Percentiles rank a stretch among this genome's conserved stretches.
phyloP scores from a whole-genome alignment of 2,797 vertebrate species.

The Sciurus vulgaris region DNA sequence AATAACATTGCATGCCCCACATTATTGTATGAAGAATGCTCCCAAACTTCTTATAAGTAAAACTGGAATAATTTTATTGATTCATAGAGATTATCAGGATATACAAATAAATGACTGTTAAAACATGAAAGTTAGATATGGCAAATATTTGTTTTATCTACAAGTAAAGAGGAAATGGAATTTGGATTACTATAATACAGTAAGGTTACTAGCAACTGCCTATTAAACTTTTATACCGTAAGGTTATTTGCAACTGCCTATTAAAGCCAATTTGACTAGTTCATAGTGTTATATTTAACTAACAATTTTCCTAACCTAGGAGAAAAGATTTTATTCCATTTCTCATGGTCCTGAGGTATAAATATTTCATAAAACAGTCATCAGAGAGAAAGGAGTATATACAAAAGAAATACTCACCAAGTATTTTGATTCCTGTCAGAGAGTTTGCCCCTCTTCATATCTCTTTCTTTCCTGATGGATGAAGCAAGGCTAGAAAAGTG shows the following conservation, averaged over 20 bases:
- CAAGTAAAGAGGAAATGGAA: neutral
- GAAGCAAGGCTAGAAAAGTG: neutral
- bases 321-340: neutral
- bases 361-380: neutral
- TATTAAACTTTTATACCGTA: neutral
- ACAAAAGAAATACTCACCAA: neutral
- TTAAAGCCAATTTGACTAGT: neutral
- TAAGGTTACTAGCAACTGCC: neutral
- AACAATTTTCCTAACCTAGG: neutral
- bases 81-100: neutral
- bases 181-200: rapidly evolving
- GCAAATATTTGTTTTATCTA: neutral
- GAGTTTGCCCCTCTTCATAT: neutral
- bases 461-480: neutral
- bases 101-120: neutral
- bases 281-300: neutral
- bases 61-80: neutral
- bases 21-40: too few species aligned
- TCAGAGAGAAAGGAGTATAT: neutral
- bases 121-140: neutral
- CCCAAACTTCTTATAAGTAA: neutral
- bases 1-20: neutral
- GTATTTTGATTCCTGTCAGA: neutral
- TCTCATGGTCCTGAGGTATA: neutral
- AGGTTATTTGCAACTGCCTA: neutral